Evolutionary conservation across 2,888 invertebrate genomes (phyloP).

Genomic region (Eupeodes latifasciatus): DNA sequence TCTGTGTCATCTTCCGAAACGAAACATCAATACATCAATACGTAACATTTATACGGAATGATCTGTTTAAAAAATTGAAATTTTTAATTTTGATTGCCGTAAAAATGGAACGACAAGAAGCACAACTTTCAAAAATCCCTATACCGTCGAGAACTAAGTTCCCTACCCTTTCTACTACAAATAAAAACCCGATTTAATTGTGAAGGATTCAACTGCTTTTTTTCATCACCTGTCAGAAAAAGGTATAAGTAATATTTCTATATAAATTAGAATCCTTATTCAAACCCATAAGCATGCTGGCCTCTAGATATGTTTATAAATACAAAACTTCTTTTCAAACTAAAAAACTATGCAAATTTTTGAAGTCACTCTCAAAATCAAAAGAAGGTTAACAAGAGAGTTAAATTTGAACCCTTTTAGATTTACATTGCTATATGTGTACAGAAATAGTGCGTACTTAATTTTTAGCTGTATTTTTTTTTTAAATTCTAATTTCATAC

Average conservation of each 20-base stretch:
- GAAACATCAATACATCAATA: too few species aligned
- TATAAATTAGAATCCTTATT: constrained; percentile 17
- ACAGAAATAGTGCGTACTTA: constrained; percentile 20
- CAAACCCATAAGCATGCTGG: constrained; percentile 24
- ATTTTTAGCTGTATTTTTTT: constrained; percentile 27
- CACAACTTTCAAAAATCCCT: too few species aligned
- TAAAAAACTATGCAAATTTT: constrained; percentile 66
- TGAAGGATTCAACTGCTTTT: background rate
- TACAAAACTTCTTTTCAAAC: constrained; percentile 46
- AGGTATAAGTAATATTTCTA: background rate
- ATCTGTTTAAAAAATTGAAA: too few species aligned
- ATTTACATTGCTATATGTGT: constrained; percentile 9
- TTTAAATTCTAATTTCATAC: constrained; percentile 1
- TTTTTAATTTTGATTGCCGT: too few species aligned
- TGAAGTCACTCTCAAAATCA: constrained; percentile 61
- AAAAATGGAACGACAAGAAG: too few species aligned
- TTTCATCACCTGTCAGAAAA: constrained; percentile 43
- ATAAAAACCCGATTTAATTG: constrained; percentile 45
- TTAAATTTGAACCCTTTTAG: constrained; percentile 61
- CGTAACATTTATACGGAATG: too few species aligned
- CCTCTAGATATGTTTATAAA: background rate
- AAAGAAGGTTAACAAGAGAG: constrained; percentile 61
- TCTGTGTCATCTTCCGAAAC: too few species aligned
- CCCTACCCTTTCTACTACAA: constrained; percentile 36
- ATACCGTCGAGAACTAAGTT: too few species aligned